Evolutionary conservation across 2,797 vertebrate species (phyloP), one percentile per base, ranked within the genome.

Genomic region (Lepus oiostolus): DNA sequence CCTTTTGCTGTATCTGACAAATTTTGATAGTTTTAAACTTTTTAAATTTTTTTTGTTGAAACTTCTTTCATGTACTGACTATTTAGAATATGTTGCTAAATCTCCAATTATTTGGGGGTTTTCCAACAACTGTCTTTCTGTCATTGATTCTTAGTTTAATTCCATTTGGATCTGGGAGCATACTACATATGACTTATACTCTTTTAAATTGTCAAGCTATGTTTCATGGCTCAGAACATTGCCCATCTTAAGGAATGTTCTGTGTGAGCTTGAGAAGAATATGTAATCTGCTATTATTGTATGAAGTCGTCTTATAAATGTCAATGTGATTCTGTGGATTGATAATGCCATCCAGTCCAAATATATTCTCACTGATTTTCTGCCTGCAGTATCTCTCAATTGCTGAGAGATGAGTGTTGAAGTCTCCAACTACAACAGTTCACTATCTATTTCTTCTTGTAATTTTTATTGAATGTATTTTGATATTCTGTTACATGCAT

Each of bases 1-100:
- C 60, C 68, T 90, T 88, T 90, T 93, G 4, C 26, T 93, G 28
- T 21, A 62, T 79, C 19, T 21, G 28, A 84, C 9, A 72, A 47
- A 90, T 85, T 83, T 87, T 83, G 6, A 79, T 60, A 92, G 1
- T 87, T 83, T 35, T 21, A 92, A 92, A 32, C 54, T 86, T 58
- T 85, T 10, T 7, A 68, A 63, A 47, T 13, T 47, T 47, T 79
- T 77, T 52, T 28, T 70, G 21, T 75, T 76, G n/a, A 22, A 28
- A 54, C 77, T 68, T 83, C 16, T 87, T 87, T 67, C 28, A 79
- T 35, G 12, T 2, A 87, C 26, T 82, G 67, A 9, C 60, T 91
- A 80, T 71, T 85, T 79, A 65, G 35, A 67, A 84, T 7, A 5
- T 77, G 30, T 86, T 80, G 22, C 42, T 80, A 62, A 32, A 68